Evolutionary conservation across 2,888 invertebrate genomes (phyloP), one percentile per base, ranked within the genome.

Genomic region (Erebia ligea): DNA sequence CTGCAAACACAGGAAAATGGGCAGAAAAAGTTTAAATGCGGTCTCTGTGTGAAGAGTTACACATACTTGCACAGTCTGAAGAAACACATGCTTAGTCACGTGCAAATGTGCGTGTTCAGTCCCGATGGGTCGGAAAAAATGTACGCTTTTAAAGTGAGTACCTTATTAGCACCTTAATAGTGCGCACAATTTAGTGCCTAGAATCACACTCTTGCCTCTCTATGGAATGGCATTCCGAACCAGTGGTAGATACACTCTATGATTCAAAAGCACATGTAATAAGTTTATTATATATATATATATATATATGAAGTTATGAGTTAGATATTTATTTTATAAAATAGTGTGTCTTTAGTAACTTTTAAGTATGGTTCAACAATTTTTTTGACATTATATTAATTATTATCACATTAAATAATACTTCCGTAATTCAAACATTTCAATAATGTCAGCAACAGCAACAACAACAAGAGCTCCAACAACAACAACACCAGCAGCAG

Each of bases 1-100:
- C 57, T 59, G 21, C 72, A 70, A 56, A 52, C 40, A 8, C 63
- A 64, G 21, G 63, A 65, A 21, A 64, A 76, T 9, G 50, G 74
- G 3, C 86, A 85, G 77, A 88, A 86, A 77, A 82, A 87, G 15
- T 93, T 89, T 81, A 91, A 92, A 73, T 94, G 94, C 71, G 88
- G 89, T 0, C 69, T 91, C 5, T 94, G 94, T 75, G 87, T 89
- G 57, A 94, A 93, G 77, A 91, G 92, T 0, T 94, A 94, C 76
- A 90, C 91, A 86, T 91, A 94, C 71, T 80, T 93, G 67, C 93
- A 93, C 77, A 93, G 90, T 68, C 78, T 94, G 70, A 93, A 90
- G 86, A 94, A 93, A 73, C 94, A 94, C 73, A 90, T 93, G 89
- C 73, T 87, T 56, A 85, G 88, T 1, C 94, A 94, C 70, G 80